Evolutionary conservation across 2,888 invertebrate genomes (phyloP).

Genomic region (Gymnocheta viridis): DNA sequence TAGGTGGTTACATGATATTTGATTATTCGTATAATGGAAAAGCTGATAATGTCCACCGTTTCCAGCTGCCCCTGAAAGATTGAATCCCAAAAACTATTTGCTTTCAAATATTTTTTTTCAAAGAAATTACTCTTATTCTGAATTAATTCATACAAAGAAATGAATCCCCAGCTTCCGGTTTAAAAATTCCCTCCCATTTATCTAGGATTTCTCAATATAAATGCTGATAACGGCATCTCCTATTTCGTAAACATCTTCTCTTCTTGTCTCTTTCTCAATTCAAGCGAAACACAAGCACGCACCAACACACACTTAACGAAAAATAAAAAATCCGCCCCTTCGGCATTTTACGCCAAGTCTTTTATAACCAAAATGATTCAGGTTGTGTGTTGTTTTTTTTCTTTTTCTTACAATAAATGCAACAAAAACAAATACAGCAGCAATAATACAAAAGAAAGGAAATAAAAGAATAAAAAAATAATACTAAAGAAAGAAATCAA

Average conservation of each 20-base stretch:
- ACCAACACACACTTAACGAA: constrained; percentile 12
- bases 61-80: too few species aligned
- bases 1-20: too few species aligned
- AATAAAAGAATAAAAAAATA: background rate
- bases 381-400: constrained; percentile 39
- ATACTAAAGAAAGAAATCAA: background rate
- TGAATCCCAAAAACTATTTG: too few species aligned
- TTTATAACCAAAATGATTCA: constrained; percentile 55
- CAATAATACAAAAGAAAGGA: constrained; percentile 1
- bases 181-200: constrained; percentile 11
- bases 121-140: background rate
- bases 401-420: constrained; percentile 23
- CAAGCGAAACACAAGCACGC: constrained; percentile 44
- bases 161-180: constrained; percentile 14
- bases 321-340: constrained; percentile 75
- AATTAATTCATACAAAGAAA: background rate
- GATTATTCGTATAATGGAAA: too few species aligned
- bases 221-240: constrained; percentile 24
- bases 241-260: constrained; percentile 69
- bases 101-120: background rate
- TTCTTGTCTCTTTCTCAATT: constrained; percentile 73
- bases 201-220: background rate
- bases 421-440: constrained; percentile 30
- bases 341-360: constrained; percentile 70
- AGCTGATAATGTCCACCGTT: too few species aligned